Conservation (phyloP, 2,888 invertebrate genomes). For the Actias luna region DNA sequence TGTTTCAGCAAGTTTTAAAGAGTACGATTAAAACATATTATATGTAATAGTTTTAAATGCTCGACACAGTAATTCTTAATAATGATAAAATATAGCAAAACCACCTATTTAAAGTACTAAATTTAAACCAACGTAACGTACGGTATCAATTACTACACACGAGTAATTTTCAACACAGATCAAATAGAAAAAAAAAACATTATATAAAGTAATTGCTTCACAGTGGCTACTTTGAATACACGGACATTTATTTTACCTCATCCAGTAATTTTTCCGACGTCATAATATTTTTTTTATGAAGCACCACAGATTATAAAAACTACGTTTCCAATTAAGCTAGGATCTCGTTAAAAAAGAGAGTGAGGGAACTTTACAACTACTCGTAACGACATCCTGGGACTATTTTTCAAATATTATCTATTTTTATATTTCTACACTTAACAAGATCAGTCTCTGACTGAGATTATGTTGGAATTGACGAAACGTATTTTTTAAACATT, state of each 20-base stretch:
- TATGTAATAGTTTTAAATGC: no score
- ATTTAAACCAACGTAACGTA: no score
- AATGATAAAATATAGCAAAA: no score
- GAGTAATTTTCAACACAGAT: background rate
- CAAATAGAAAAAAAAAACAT: background rate
- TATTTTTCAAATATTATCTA: background rate
- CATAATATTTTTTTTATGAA: background rate
- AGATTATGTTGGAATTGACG: background rate
- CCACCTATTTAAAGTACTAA: no score
- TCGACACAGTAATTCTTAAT: no score
- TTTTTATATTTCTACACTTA: background rate
- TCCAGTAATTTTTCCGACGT: background rate
- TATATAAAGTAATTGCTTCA: no score
- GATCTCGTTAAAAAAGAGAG: background rate
- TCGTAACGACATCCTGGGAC: background rate
- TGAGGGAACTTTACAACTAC: background rate
- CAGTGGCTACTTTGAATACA: no score
- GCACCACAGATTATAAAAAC: slow-evolving; percentile 3
- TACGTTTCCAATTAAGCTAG: slow-evolving; percentile 8
- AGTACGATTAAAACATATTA: no score
- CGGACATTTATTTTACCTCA: background rate
- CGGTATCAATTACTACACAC: background rate
- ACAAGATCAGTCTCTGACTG: background rate
- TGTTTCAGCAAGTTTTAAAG: no score
- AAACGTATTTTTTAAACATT: background rate